These are phyloP conservation scores for Lacerta bilineata DNA, from an alignment of 2,797 vertebrate species.

Conservation along the genomic window DNA sequence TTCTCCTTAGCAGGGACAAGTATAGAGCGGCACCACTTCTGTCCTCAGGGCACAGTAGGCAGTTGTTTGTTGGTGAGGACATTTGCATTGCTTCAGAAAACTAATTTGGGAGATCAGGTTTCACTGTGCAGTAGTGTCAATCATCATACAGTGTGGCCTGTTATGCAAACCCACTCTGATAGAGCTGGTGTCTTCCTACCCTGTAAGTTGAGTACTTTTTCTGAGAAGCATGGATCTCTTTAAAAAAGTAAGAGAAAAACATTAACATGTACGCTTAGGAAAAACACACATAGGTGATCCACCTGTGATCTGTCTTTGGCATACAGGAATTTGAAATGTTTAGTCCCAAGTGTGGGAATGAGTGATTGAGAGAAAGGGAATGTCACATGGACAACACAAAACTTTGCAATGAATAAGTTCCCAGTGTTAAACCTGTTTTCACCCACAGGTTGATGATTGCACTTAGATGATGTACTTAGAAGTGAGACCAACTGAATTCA, in stretches of 20 bases:
- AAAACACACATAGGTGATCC: too few relatives aligned
- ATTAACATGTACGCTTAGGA: too few relatives aligned
- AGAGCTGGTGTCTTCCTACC: too few relatives aligned
- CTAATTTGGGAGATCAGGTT: not conserved
- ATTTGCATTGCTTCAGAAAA: not conserved
- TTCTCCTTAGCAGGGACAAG: not conserved
- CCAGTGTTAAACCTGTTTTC: not conserved
- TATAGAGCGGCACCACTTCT: rapidly evolving
- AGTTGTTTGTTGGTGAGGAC: rapidly evolving
- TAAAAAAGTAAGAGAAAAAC: too few relatives aligned
- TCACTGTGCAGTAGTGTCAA: not conserved
- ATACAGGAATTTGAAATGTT: too few relatives aligned
- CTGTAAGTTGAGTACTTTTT: not conserved
- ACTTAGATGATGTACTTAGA: too few relatives aligned
- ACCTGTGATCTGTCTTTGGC: too few relatives aligned
- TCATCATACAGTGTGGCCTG: too few relatives aligned
- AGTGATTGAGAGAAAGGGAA: too few relatives aligned
- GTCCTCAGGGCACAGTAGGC: rapidly evolving
- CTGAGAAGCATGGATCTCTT: not conserved
- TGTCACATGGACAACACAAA: not conserved
- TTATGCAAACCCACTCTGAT: not conserved
- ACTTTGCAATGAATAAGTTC: not conserved
- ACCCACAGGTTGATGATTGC: too few relatives aligned
- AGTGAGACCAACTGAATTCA: too few relatives aligned
- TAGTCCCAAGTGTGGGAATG: not conserved